phyloP scores from a whole-genome alignment of 2,888 invertebrate genomes.

The Polyommatus iphigenia region DNA sequence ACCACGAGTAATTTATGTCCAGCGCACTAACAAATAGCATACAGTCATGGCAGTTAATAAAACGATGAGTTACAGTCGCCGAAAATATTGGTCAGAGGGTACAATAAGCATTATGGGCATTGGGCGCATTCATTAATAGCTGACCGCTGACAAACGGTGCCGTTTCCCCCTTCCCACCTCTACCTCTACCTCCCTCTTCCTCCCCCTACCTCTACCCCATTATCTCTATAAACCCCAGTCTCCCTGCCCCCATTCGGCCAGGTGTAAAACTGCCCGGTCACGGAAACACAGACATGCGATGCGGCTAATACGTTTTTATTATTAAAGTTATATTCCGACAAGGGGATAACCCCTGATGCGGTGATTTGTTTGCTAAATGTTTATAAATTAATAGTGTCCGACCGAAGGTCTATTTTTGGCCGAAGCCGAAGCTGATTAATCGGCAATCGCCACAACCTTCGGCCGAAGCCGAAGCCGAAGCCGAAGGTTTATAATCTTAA shows the following conservation, averaged over 20 bases:
- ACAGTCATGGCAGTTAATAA: constrained; percentile 58
- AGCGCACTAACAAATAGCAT: constrained; percentile 35
- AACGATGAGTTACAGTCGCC: constrained; percentile 67
- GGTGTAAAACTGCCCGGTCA: constrained; percentile 79
- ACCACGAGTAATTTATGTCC: constrained; percentile 31
- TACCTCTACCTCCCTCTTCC: background rate
- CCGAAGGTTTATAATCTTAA: no score
- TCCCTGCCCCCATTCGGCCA: constrained; percentile 58
- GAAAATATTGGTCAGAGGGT: constrained; percentile 68
- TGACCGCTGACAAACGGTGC: constrained; percentile 75
- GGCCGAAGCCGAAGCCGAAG: no score
- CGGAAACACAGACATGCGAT: constrained; percentile 78
- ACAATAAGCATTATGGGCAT: constrained; percentile 72
- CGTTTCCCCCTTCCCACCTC: constrained; percentile 52
- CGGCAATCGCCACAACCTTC: no score
- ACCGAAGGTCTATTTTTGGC: no score
- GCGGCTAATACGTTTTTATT: constrained; percentile 79
- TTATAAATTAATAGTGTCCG: constrained; percentile 34
- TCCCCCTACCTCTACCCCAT: constrained; percentile 55
- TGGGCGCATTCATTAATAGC: constrained; percentile 72
- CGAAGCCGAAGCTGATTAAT: no score
- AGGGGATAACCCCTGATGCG: constrained; percentile 70
- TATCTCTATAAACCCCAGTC: constrained; percentile 55
- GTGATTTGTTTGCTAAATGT: constrained; percentile 65
- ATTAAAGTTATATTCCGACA: constrained; percentile 66